phyloP scores from a whole-genome alignment of 2,113 vertebrate genomes.

The Gracilinanus agilis region DNA sequence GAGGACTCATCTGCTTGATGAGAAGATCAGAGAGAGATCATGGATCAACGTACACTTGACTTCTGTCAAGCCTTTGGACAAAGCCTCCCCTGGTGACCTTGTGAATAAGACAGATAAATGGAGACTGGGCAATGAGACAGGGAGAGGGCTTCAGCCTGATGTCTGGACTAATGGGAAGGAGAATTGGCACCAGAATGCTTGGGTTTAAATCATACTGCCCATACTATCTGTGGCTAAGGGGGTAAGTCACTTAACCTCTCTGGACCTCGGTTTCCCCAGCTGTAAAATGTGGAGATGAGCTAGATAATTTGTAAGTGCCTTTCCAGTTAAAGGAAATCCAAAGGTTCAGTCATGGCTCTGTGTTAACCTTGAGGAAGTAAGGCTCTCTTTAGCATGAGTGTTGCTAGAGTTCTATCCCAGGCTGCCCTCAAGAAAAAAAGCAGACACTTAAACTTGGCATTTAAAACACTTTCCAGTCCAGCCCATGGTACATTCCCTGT shows the following conservation, averaged over 20 bases:
- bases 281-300: neutral
- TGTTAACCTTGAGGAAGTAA: neutral
- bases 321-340: neutral
- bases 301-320: neutral
- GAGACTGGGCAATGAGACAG: neutral
- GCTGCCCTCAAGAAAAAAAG: neutral
- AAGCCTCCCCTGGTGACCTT: neutral
- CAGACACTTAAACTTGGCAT: neutral
- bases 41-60: neutral
- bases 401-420: neutral
- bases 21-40: neutral
- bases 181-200: neutral
- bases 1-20: neutral
- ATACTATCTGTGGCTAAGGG: neutral
- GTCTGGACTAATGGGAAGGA: neutral
- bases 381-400: neutral
- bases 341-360: neutral
- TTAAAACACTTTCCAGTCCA: neutral
- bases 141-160: neutral
- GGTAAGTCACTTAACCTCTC: neutral
- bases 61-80: neutral
- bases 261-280: neutral
- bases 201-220: neutral
- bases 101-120: neutral
- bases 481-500: neutral